Base-by-base conservation (phyloP, 2,113 vertebrate species). In the Nansenia antarctica region DNA sequence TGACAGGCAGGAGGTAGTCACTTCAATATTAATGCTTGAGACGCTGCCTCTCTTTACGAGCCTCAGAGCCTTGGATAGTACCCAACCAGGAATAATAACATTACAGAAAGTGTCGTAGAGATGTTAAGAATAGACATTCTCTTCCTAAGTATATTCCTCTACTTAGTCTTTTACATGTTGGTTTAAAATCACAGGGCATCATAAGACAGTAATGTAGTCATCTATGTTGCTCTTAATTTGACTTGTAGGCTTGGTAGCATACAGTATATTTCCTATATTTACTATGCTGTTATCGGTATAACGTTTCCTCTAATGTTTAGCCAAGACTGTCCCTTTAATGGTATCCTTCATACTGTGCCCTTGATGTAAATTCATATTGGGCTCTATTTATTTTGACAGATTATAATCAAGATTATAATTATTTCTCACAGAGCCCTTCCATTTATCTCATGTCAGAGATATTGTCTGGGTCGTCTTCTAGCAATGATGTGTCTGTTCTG, bases 11-110 rank as follows among this genome's bases (percentile, higher is more conserved):
- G 30, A 59, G 37, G 59, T 45, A 20, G 37, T 31, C 15, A 5
- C 34, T 69, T 72, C 32, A 60, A 60, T 60, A 69, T 72, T 53
- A 77, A 77, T 61, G 62, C 7, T 18, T 15, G 20, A 66, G 35
- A 60, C n/a, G 18, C 12, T n/a, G 57, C 2, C 62, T 20, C 35
- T 45, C 30, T 11, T 24, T 3, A 20, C 9, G 26, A 37, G 57
- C 42, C 42, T 47, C 42, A 47, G 42, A n/a, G n/a, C n/a, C n/a
- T n/a, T n/a, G n/a, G n/a, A n/a, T n/a, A n/a, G n/a, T n/a, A n/a
- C n/a, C n/a, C n/a, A n/a, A n/a, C n/a, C n/a, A n/a, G n/a, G n/a
- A n/a, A n/a, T n/a, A n/a, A n/a, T n/a, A n/a, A n/a, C n/a, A n/a
- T n/a, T n/a, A n/a, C n/a, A n/a, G n/a, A n/a, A n/a, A n/a, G n/a